A percentile compares a stretch with the other conserved stretches of the same genome.
Evolutionary conservation across 2,888 invertebrate genomes (phyloP).

Genomic region (Octonoba sinensis): DNA sequence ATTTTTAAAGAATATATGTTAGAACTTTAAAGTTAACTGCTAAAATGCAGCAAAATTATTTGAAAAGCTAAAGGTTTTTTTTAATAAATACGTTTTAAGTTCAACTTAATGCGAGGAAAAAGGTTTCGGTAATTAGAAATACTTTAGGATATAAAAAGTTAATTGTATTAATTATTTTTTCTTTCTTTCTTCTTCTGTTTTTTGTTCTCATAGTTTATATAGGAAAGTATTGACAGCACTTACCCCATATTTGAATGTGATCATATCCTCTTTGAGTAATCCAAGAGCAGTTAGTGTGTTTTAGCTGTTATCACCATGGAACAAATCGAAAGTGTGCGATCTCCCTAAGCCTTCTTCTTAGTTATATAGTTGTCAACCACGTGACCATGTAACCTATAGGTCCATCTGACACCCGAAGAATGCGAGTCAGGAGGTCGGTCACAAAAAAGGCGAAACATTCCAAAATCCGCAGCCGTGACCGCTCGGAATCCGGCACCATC

Average conservation of each 20-base stretch:
- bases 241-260: conserved; percentile 41
- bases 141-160: too few relatives aligned
- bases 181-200: too few relatives aligned
- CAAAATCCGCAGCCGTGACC: conserved; percentile 43
- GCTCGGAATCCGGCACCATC: conserved; percentile 51
- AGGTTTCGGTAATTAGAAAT: too few relatives aligned
- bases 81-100: too few relatives aligned
- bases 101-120: too few relatives aligned
- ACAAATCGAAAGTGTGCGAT: conserved; percentile 38
- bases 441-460: conserved; percentile 29
- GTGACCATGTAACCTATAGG: conserved; percentile 23
- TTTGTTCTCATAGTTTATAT: too few relatives aligned
- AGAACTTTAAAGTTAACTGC: too few relatives aligned
- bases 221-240: conserved; percentile 3
- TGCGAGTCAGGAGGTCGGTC: conserved; percentile 45
- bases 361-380: conserved; percentile 55
- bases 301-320: conserved; percentile 22
- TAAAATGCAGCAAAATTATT: too few relatives aligned
- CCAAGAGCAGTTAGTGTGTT: conserved; percentile 19
- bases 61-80: too few relatives aligned
- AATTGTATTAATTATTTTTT: too few relatives aligned
- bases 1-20: too few relatives aligned
- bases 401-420: conserved; percentile 33
- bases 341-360: not conserved
- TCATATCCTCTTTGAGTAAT: conserved; percentile 56